Evolutionary conservation across 2,888 invertebrate genomes (phyloP).

Genomic region (Exocentrus adspersus): DNA sequence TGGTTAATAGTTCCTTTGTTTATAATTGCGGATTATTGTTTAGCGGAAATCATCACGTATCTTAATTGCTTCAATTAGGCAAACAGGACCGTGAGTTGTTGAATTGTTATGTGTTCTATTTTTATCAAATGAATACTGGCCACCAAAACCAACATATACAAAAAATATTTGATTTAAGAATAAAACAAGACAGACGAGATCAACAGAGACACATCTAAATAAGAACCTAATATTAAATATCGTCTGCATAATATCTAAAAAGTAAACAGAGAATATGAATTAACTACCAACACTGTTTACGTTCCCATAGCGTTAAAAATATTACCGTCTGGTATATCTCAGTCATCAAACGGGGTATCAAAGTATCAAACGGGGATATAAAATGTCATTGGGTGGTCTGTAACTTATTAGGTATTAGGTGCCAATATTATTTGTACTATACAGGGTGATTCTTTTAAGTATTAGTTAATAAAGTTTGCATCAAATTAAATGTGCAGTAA

Average conservation of each 20-base stretch:
- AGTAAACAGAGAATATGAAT: constrained; percentile 2
- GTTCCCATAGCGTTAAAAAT: constrained; percentile 19
- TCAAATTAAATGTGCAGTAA: too few species aligned
- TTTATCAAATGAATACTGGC: not conserved
- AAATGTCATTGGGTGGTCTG: constrained; percentile 17
- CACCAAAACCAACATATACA: not conserved
- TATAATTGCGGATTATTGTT: constrained; percentile 30
- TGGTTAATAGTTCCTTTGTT: constrained; percentile 19
- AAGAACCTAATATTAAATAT: too few species aligned
- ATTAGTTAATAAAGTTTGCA: too few species aligned
- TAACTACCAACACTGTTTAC: constrained; percentile 19
- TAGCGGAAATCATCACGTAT: constrained; percentile 34
- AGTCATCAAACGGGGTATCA: constrained; percentile 6
- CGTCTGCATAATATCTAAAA: not conserved
- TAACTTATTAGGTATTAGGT: constrained; percentile 4
- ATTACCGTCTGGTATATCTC: constrained; percentile 9
- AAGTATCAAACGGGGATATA: constrained; percentile 12
- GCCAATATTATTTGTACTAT: too few species aligned
- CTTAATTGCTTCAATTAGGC: constrained; percentile 27
- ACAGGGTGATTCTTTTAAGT: too few species aligned
- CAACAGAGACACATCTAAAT: too few species aligned
- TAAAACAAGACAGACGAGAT: too few species aligned
- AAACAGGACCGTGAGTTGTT: not conserved
- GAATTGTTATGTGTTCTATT: not conserved
- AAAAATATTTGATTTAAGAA: not conserved